Conservation (phyloP, 2,113 vertebrate species). For the Grallaria varia region DNA sequence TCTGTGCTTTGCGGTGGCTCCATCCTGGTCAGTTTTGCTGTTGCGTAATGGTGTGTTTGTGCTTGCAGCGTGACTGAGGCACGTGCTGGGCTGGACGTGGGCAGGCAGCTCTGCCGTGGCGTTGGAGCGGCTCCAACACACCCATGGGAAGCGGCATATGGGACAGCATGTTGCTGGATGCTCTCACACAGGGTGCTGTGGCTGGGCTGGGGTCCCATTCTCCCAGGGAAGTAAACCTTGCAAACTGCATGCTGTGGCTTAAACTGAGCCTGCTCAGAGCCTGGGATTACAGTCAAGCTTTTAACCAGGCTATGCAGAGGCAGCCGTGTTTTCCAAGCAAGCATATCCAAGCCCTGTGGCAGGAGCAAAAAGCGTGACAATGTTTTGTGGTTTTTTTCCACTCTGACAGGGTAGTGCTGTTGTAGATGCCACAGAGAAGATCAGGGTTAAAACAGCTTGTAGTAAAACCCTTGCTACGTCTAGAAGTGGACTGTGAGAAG, state of each 20-base stretch:
- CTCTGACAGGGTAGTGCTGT: neutral
- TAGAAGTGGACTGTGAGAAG: neutral
- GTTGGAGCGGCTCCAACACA: neutral
- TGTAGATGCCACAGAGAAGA: neutral
- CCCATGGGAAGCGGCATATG: neutral
- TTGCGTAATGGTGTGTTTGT: neutral
- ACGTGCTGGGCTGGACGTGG: neutral
- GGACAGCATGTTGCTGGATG: neutral
- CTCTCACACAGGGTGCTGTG: neutral
- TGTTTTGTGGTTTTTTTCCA: neutral
- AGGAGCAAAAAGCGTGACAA: neutral
- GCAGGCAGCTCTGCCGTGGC: neutral
- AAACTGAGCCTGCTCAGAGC: neutral
- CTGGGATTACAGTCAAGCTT: neutral
- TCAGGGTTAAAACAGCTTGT: neutral
- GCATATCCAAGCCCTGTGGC: neutral
- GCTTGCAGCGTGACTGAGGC: rapidly evolving
- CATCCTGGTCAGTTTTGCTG: rapidly evolving
- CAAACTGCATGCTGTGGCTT: neutral
- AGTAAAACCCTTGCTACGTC: neutral
- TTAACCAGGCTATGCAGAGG: neutral
- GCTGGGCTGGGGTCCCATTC: neutral
- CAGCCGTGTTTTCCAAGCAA: neutral
- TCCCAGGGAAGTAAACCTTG: neutral
- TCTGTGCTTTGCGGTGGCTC: rapidly evolving